phyloP scores from a whole-genome alignment of 1,140 invertebrate genomes.

The Heliconius melpomene region DNA sequence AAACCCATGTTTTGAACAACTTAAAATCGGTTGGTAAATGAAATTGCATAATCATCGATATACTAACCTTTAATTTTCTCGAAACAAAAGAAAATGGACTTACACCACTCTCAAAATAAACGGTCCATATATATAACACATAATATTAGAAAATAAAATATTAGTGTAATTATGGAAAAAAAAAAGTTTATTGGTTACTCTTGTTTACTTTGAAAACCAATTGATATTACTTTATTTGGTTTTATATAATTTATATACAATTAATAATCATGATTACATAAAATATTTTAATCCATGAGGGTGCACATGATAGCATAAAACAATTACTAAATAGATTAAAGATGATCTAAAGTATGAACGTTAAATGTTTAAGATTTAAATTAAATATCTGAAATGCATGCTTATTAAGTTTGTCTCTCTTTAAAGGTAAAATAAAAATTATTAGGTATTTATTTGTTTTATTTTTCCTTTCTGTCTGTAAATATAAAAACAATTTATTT shows the following conservation, averaged over 20 bases:
- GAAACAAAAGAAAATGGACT: too few species aligned
- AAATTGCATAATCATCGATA: too few species aligned
- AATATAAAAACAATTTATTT: neutral
- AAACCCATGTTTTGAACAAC: too few species aligned
- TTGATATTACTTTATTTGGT: too few species aligned
- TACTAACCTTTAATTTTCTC: too few species aligned
- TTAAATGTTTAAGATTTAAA: slow-evolving; percentile 1
- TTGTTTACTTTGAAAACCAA: too few species aligned
- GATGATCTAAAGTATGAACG: neutral
- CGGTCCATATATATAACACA: too few species aligned
- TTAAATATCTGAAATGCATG: neutral
- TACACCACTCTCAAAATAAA: too few species aligned
- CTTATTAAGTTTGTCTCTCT: slow-evolving; percentile 16
- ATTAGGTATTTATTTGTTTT: neutral
- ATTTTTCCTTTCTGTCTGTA: neutral
- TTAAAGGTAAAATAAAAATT: slow-evolving; percentile 7
- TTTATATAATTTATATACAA: neutral
- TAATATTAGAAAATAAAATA: too few species aligned
- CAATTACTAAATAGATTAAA: neutral
- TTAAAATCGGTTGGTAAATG: too few species aligned
- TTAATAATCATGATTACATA: neutral
- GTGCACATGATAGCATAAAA: neutral
- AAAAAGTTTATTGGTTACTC: too few species aligned
- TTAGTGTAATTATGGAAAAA: too few species aligned
- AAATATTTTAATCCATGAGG: neutral